These are phyloP conservation scores for Guaruba guarouba DNA, from an alignment of 2,113 vertebrate species.

Conservation along the genomic window DNA sequence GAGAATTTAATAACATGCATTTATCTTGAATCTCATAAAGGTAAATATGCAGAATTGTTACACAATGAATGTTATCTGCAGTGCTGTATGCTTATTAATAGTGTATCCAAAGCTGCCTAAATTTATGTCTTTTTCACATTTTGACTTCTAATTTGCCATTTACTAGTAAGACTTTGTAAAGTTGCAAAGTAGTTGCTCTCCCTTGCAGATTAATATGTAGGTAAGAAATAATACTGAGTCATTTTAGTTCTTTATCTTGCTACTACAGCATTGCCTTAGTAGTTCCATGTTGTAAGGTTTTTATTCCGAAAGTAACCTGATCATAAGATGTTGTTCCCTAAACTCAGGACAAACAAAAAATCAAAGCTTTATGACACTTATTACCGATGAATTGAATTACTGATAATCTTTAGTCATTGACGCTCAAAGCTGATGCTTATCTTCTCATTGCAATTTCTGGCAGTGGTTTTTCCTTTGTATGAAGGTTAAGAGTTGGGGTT, in stretches of 20 bases:
- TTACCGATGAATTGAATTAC: background rate
- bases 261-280: background rate
- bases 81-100: background rate
- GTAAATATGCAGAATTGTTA: background rate
- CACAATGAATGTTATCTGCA: background rate
- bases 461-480: background rate
- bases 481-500: background rate
- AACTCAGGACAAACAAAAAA: background rate
- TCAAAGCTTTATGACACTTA: background rate
- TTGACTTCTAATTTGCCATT: background rate
- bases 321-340: background rate
- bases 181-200: background rate
- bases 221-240: background rate
- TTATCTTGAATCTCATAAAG: background rate
- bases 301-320: background rate
- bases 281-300: background rate
- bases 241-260: background rate
- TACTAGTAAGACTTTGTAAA: background rate
- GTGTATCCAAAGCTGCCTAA: background rate
- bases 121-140: background rate
- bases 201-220: background rate
- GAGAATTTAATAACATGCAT: background rate
- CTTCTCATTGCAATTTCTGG: background rate
- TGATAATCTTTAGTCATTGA: background rate
- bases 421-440: background rate